phyloP scores from a whole-genome alignment of 2,113 vertebrate genomes.

The Synchiropus splendidus region DNA sequence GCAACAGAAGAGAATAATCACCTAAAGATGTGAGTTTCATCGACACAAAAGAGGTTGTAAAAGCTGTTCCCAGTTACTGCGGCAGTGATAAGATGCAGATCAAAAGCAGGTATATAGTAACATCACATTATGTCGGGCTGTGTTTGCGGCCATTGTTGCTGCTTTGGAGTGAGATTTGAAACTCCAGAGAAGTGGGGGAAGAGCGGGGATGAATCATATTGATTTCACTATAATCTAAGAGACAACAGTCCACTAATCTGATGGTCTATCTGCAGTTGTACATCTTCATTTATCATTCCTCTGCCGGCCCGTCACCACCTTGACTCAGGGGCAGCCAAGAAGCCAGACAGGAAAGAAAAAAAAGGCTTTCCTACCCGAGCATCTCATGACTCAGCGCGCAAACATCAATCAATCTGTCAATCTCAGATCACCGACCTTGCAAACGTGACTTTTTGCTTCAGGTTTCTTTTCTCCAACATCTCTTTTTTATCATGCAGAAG shows the following conservation, averaged over 20 bases:
- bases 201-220: conserved; percentile 48
- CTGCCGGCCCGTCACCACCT: conserved; percentile 47
- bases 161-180: no score
- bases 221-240: conserved; percentile 63
- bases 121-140: background rate
- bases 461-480: no score
- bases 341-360: conserved; percentile 24
- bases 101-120: conserved; percentile 14
- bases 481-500: no score
- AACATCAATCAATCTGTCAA: conserved; percentile 51
- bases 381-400: conserved; percentile 40
- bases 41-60: background rate
- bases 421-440: conserved; percentile 12
- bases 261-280: conserved; percentile 62
- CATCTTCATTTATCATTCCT: conserved; percentile 70
- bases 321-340: conserved; percentile 35
- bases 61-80: conserved; percentile 29
- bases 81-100: conserved; percentile 7
- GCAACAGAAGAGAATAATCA: conserved; percentile 39
- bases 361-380: conserved; percentile 15
- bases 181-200: background rate
- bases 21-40: conserved; percentile 49
- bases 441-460: conserved; percentile 20
- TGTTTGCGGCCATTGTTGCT: conserved; percentile 5
- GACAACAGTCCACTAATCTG: conserved; percentile 63